Conservation (phyloP, 2,113 vertebrate genomes). For the Rattus norvegicus region DNA sequence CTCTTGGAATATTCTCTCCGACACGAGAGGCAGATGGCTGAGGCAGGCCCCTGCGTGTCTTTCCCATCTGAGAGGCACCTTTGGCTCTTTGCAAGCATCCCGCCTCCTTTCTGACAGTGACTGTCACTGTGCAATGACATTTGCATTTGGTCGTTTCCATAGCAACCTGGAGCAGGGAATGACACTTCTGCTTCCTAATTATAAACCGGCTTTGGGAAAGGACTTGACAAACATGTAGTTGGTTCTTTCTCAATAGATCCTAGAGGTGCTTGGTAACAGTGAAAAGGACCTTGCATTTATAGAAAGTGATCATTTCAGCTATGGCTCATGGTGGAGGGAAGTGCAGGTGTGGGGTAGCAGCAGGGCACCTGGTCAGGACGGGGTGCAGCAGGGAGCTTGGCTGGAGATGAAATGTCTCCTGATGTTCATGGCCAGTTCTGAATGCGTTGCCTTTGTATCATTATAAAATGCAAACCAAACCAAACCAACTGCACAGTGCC, state of each 20-base stretch:
- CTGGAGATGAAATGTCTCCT: neutral
- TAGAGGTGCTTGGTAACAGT: neutral
- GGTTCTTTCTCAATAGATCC: constrained; percentile 13
- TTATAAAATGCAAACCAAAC: neutral
- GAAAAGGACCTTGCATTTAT: neutral
- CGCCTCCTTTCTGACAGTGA: constrained; percentile 13
- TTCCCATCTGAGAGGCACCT: neutral
- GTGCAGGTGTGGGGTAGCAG: neutral
- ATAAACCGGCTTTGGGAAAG: constrained; percentile 28
- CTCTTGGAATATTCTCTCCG: neutral
- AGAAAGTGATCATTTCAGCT: neutral
- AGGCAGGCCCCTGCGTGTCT: neutral
- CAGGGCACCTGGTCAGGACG: neutral
- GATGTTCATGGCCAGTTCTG: neutral
- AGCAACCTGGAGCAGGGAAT: neutral
- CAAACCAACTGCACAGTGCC: neutral
- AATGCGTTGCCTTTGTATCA: neutral
- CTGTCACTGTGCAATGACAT: constrained; percentile 39
- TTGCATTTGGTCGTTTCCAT: constrained; percentile 35
- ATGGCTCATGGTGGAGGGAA: neutral
- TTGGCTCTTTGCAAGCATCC: neutral
- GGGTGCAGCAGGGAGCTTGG: neutral
- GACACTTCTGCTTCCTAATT: constrained; percentile 55
- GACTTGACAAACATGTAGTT: constrained; percentile 32
- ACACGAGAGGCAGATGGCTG: neutral